Evolutionary conservation across 2,113 vertebrate species (phyloP).

Genomic region (Neotoma lepida): DNA sequence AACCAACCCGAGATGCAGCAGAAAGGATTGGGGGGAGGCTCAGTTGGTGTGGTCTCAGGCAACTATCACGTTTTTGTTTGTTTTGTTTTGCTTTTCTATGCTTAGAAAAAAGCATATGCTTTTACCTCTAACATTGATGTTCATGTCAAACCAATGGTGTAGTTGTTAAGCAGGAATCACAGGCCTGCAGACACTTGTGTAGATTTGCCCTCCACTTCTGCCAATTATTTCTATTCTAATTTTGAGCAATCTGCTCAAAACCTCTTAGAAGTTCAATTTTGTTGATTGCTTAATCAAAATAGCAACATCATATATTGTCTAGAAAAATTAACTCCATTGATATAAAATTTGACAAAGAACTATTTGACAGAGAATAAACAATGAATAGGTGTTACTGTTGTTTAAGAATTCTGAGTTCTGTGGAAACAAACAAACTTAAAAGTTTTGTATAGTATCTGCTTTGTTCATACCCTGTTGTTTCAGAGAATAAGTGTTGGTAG

Average conservation of each 20-base stretch:
- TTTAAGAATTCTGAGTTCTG: neutral
- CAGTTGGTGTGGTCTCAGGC: neutral
- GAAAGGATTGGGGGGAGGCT: neutral
- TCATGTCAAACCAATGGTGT: neutral
- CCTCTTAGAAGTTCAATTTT: neutral
- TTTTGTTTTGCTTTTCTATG: neutral
- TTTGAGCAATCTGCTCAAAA: neutral
- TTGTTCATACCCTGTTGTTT: neutral
- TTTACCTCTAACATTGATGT: neutral
- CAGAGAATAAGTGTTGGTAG: neutral
- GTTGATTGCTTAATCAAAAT: neutral
- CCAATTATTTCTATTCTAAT: neutral
- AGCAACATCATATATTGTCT: neutral
- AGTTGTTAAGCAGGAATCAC: neutral
- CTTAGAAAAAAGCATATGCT: neutral
- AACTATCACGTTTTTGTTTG: neutral
- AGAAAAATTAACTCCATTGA: neutral
- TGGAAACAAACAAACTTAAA: neutral
- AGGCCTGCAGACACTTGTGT: neutral
- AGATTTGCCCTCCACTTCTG: neutral
- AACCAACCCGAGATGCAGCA: neutral
- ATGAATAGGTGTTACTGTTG: neutral
- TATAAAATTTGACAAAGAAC: neutral
- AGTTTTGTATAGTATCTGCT: neutral
- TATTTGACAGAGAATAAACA: neutral